Evolutionary conservation across 2,113 vertebrate species (phyloP).

Genomic region (Lepus americanus): DNA sequence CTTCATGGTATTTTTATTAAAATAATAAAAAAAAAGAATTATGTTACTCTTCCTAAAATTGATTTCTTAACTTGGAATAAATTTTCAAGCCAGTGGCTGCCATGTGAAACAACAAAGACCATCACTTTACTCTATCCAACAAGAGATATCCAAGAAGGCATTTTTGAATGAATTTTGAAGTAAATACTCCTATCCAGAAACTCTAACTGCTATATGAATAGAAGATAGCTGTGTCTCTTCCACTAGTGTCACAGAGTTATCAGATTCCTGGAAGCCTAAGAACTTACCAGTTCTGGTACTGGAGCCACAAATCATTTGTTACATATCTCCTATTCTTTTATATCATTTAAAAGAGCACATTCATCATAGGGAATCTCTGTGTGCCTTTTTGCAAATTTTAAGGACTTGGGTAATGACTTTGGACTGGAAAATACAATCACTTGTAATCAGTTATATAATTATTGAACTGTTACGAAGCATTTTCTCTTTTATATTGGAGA

Average conservation of each 20-base stretch:
- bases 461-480: background rate
- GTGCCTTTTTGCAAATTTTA: background rate
- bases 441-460: background rate
- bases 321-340: background rate
- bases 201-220: background rate
- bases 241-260: too few species aligned
- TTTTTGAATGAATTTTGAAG: background rate
- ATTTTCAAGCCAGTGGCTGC: background rate
- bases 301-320: background rate
- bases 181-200: background rate
- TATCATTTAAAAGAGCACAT: background rate
- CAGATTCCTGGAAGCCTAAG: too few species aligned
- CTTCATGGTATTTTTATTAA: too few species aligned
- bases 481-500: background rate
- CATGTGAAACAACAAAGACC: background rate
- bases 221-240: background rate
- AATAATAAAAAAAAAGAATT: background rate
- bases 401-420: background rate
- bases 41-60: background rate
- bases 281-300: background rate
- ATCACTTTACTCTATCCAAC: background rate
- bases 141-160: background rate
- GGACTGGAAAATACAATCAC: background rate
- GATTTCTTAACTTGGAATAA: background rate
- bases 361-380: background rate